Evolutionary conservation across 1,140 invertebrate species (phyloP), one percentile per base, ranked within the genome.

Genomic region (Drosophila pachea): DNA sequence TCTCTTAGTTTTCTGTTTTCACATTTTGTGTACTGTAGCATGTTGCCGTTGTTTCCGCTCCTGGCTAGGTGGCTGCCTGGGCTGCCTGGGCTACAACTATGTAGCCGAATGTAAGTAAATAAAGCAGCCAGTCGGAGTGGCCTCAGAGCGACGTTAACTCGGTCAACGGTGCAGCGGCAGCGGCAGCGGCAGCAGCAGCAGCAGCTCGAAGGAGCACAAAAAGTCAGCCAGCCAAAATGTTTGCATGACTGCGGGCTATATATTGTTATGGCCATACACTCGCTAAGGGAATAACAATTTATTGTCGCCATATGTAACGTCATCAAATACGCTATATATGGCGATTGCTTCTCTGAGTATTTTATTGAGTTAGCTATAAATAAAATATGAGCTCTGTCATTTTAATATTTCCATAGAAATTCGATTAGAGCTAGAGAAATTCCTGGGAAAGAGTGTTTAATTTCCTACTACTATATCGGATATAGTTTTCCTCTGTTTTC

Each of bases 241-340:
- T 54, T 79, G 72, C 75, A 84, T 78, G 79, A 84, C 75, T 75
- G 74, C 73, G 50, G 79, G 79, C 79, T 52, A 63, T 83, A 62
- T 84, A 62, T 84, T 83, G 73, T 84, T 84, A 67, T 84, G 9
- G 6, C 32, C 7, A 5, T 29, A n/a, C 5, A n/a, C 36, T 40
- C 7, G 1, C 1, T n/a, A 9, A 49, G 29, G 29, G 47, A 12
- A 32, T 4, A 32, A 11, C 4, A n/a, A 32, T 49, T 32, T n/a
- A 33, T 2, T 32, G 12, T 4, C 32, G 8, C 14, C 3, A 32
- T n/a, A 49, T 33, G 31, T 8, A 8, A 50, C 6, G 40, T 6
- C 3, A 3, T 43, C 6, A 16, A 43, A 22, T 22, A 22, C 3
- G 22, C 3, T 22, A 29, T 14, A 4, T 43, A 43, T 14, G 38